phyloP scores from a whole-genome alignment of 2,113 vertebrate species.

The Apistogramma diplotaenia region DNA sequence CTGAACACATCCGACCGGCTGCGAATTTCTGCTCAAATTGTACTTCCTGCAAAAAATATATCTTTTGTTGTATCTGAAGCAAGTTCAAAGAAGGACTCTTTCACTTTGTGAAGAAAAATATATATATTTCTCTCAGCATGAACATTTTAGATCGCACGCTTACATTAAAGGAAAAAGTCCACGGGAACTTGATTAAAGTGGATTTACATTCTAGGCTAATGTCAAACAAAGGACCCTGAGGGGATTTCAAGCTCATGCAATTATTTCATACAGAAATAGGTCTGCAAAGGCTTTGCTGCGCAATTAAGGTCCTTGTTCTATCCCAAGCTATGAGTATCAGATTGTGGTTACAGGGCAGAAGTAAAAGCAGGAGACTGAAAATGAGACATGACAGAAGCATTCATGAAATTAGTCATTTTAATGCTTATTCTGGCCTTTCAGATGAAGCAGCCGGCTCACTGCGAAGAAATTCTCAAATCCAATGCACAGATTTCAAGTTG shows the following conservation, averaged over 20 bases:
- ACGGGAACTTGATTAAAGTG: constrained; percentile 52
- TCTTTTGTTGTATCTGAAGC: not conserved
- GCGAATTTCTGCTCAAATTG: not conserved
- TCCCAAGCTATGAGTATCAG: constrained; percentile 26
- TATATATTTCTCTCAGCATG: not conserved
- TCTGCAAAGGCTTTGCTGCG: constrained; percentile 39
- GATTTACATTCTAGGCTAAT: constrained; percentile 47
- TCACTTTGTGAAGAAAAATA: not conserved
- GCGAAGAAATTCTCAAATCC: not conserved
- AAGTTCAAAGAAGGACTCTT: not conserved
- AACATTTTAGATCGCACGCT: not conserved
- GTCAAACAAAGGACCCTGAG: constrained; percentile 29
- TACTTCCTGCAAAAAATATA: not conserved
- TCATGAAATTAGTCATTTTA: not conserved
- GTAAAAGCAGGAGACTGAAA: constrained; percentile 4
- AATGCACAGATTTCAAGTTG: not conserved
- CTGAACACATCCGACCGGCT: not conserved
- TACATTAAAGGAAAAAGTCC: constrained; percentile 10
- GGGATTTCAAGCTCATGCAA: constrained; percentile 46
- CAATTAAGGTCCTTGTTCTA: constrained; percentile 26
- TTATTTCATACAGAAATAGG: constrained; percentile 43
- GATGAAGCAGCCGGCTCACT: not conserved
- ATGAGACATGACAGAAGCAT: constrained; percentile 1
- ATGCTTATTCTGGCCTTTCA: not conserved
- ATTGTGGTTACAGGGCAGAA: constrained; percentile 33